Conservation (phyloP, 2,113 vertebrate genomes). For the Notiomystis cincta region DNA sequence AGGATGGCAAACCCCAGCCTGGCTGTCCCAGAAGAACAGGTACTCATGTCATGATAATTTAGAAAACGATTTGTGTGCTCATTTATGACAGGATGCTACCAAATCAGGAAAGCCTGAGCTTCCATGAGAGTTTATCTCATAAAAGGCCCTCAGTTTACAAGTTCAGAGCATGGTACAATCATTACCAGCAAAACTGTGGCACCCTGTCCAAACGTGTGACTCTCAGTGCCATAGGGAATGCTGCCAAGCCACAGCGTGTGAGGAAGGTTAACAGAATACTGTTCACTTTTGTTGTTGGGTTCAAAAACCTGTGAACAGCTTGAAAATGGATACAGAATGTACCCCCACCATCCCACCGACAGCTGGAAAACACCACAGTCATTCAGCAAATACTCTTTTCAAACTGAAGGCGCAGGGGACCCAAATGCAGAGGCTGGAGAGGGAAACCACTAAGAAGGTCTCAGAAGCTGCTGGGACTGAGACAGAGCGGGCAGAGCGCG, state of each 20-base stretch:
- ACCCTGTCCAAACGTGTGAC: accelerated
- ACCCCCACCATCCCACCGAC: background rate
- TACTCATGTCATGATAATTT: background rate
- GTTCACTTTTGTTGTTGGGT: background rate
- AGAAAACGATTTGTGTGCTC: background rate
- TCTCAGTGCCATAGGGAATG: background rate
- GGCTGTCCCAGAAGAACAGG: background rate
- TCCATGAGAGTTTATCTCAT: background rate
- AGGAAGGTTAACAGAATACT: background rate
- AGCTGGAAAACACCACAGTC: background rate
- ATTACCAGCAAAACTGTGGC: background rate
- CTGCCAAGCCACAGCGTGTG: background rate
- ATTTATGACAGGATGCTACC: background rate
- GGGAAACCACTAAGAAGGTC: background rate
- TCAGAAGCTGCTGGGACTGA: background rate
- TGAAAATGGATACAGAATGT: accelerated
- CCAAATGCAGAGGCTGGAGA: background rate
- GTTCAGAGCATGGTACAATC: background rate
- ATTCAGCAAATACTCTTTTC: accelerated
- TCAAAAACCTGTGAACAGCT: background rate
- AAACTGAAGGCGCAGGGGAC: accelerated
- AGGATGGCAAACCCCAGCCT: background rate
- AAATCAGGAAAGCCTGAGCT: background rate
- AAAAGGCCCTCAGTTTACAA: background rate
- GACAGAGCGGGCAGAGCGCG: accelerated